phyloP scores from a whole-genome alignment of 2,113 vertebrate species.

The Hyla sarda region DNA sequence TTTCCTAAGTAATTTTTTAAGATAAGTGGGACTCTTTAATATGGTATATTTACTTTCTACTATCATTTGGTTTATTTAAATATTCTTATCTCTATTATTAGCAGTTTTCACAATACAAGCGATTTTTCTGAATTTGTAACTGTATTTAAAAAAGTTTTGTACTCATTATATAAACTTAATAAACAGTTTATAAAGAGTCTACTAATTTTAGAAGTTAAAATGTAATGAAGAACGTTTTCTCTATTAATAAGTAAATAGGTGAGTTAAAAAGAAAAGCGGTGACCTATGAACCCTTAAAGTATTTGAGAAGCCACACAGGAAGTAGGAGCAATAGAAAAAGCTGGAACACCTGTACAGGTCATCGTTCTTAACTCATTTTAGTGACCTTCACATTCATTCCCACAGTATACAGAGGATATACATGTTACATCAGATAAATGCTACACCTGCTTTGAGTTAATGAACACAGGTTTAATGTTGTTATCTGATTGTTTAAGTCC shows the following conservation, averaged over 20 bases:
- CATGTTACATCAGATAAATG: slow-evolving; percentile 71
- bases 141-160: background rate
- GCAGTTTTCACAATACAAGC: background rate
- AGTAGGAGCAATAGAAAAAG: slow-evolving; percentile 75
- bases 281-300: slow-evolving; percentile 68
- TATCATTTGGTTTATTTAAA: background rate
- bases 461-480: slow-evolving; percentile 78
- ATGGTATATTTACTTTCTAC: background rate
- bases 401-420: slow-evolving; percentile 74
- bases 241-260: slow-evolving; percentile 13
- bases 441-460: slow-evolving; percentile 89
- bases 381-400: slow-evolving; percentile 84
- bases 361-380: slow-evolving; percentile 88
- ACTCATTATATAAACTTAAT: background rate
- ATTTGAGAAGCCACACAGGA: slow-evolving; percentile 76
- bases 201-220: background rate
- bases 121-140: background rate
- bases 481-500: slow-evolving; percentile 84
- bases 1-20: background rate
- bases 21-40: background rate
- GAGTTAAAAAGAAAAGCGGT: slow-evolving; percentile 64
- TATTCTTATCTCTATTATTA: background rate
- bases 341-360: slow-evolving; percentile 88
- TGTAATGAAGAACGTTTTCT: background rate
- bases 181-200: background rate